Percentiles rank a stretch among this genome's conserved stretches.
phyloP scores from a whole-genome alignment of 2,113 vertebrate genomes.

The Spea multiplicata region DNA sequence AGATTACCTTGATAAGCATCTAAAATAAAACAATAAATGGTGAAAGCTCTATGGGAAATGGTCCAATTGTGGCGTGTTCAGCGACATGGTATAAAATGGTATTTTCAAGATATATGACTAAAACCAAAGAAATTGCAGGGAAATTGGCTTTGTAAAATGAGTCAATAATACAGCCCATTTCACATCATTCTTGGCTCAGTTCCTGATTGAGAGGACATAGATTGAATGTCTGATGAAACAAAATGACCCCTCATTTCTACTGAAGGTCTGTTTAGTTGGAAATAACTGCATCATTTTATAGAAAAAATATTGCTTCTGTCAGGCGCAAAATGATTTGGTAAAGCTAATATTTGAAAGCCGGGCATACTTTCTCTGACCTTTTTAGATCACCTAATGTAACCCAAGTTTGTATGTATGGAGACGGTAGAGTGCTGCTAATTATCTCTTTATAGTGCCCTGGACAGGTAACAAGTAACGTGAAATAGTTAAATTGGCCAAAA shows the following conservation, averaged over 20 bases:
- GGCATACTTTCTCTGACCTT: too few species aligned
- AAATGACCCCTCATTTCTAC: constrained; percentile 14
- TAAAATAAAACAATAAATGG: constrained; percentile 31
- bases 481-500: too few species aligned
- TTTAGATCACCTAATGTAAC: too few species aligned
- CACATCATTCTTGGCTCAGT: constrained; percentile 21
- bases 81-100: constrained; percentile 14
- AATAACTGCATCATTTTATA: constrained; percentile 11
- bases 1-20: constrained; percentile 25
- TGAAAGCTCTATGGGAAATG: constrained; percentile 12
- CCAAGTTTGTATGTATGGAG: too few species aligned
- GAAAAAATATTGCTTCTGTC: constrained; percentile 23
- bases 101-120: constrained; percentile 11
- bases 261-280: constrained; percentile 33
- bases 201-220: constrained; percentile 31
- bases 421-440: too few species aligned
- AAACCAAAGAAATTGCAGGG: constrained; percentile 14
- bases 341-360: neutral
- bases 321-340: neutral
- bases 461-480: too few species aligned
- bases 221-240: constrained; percentile 37
- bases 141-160: constrained; percentile 17
- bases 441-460: too few species aligned
- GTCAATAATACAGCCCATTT: constrained; percentile 32
- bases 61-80: neutral